These are phyloP conservation scores for Olivierus martensii DNA, from an alignment of 1,140 invertebrate genomes.

Conservation along the genomic window DNA sequence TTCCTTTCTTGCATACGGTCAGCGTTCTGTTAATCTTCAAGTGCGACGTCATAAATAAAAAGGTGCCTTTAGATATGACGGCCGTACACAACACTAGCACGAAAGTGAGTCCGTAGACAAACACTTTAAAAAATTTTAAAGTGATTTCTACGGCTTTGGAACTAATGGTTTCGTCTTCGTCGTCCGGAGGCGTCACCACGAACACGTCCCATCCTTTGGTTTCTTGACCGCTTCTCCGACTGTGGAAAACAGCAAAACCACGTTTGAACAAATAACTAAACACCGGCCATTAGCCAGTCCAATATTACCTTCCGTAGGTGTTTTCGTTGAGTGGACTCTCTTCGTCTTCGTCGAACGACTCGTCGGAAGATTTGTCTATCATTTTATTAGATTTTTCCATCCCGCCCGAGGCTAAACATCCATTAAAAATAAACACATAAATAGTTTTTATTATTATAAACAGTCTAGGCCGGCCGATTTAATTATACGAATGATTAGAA, in stretches of 20 bases:
- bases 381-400: too few species aligned
- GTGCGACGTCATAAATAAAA: conserved; percentile 34
- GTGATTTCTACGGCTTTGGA: conserved; percentile 20
- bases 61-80: conserved; percentile 26
- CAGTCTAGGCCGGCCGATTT: too few species aligned
- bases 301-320: too few species aligned
- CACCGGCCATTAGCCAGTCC: too few species aligned
- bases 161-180: conserved; percentile 46
- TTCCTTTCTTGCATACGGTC: conserved; percentile 19
- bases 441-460: too few species aligned
- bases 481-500: too few species aligned
- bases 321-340: too few species aligned
- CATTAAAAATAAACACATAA: too few species aligned
- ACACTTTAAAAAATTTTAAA: conserved; percentile 23
- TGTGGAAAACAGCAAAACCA: conserved; percentile 1
- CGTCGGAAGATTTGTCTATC: too few species aligned
- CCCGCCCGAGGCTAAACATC: too few species aligned
- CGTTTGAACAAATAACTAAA: too few species aligned
- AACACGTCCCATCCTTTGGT: conserved; percentile 95
- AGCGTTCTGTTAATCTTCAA: conserved; percentile 19
- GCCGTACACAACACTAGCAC: conserved; percentile 26
- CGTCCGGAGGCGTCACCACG: conserved; percentile 69
- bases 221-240: conserved; percentile 5
- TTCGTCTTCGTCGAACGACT: too few species aligned
- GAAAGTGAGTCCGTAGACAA: conserved; percentile 30